These are phyloP conservation scores for Drosophila neotestacea DNA, from an alignment of 2,888 invertebrate genomes.

Conservation along the genomic window DNA sequence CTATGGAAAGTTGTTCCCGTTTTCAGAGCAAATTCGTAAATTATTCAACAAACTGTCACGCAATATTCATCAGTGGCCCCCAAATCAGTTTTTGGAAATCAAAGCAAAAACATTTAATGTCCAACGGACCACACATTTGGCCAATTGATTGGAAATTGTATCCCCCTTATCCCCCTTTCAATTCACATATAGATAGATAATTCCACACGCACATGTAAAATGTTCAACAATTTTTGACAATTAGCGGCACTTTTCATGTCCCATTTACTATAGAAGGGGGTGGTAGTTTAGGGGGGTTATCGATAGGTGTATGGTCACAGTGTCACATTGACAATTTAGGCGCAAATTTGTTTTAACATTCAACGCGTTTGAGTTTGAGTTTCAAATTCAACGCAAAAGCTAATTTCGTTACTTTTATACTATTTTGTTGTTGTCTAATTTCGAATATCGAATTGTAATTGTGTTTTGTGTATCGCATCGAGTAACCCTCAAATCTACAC, in stretches of 20 bases:
- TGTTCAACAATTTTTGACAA: constrained; percentile 80
- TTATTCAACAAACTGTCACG: constrained; percentile 82
- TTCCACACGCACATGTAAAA: constrained; percentile 62
- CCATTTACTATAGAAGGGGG: background rate
- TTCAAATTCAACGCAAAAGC: constrained; percentile 39
- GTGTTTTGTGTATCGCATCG: constrained; percentile 21
- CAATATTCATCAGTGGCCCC: constrained; percentile 59
- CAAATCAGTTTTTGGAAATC: constrained; percentile 55
- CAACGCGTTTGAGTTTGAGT: constrained; percentile 38
- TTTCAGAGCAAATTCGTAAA: constrained; percentile 68
- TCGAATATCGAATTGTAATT: constrained; percentile 16
- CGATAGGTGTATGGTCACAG: constrained; percentile 38
- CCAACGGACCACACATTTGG: constrained; percentile 57
- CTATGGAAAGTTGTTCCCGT: constrained; percentile 42
- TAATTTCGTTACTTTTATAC: constrained; percentile 33
- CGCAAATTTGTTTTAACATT: constrained; percentile 79
- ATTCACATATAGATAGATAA: constrained; percentile 59
- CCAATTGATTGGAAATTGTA: constrained; percentile 62
- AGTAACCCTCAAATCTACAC: constrained; percentile 19
- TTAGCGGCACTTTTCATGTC: constrained; percentile 81
- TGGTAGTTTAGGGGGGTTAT: no score
- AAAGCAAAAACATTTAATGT: constrained; percentile 66
- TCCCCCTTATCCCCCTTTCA: background rate
- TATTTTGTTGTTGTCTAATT: background rate
- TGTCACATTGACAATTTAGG: constrained; percentile 76